These are phyloP conservation scores for Magallana gigas DNA, from an alignment of 1,140 invertebrate genomes.

Conservation along the genomic window DNA sequence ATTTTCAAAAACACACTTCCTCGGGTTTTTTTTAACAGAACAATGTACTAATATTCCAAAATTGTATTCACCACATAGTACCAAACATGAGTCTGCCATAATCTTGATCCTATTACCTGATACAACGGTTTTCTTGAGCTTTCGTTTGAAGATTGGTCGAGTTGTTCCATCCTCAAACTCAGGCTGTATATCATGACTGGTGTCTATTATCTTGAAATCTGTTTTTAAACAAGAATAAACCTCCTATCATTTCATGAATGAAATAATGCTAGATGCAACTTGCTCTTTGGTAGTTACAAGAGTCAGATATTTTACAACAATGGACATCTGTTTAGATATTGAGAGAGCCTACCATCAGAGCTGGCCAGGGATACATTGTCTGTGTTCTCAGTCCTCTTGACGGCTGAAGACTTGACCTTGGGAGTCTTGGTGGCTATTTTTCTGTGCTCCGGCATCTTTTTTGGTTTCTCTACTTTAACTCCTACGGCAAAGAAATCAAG, in stretches of 20 bases:
- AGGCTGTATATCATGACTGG: conserved; percentile 58
- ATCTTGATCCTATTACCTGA: conserved; percentile 51
- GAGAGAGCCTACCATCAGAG: conserved; percentile 51
- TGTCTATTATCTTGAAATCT: conserved; percentile 58
- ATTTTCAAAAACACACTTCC: too few relatives aligned
- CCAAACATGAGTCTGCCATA: too few relatives aligned
- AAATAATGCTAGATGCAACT: background rate
- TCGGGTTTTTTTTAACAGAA: too few relatives aligned
- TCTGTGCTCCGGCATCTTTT: conserved; percentile 56
- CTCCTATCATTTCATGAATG: background rate
- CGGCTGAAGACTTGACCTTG: conserved; percentile 50
- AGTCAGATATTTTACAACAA: background rate
- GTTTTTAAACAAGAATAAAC: conserved; percentile 2
- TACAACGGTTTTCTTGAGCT: conserved; percentile 66
- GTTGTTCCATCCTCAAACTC: conserved; percentile 74
- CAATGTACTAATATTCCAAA: too few relatives aligned
- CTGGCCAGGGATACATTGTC: conserved; percentile 51
- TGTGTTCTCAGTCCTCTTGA: conserved; percentile 45
- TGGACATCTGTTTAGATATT: background rate
- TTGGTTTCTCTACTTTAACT: conserved; percentile 1
- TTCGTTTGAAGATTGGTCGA: conserved; percentile 67
- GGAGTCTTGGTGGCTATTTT: conserved; percentile 52
- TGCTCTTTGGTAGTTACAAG: background rate
- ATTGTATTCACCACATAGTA: too few relatives aligned
- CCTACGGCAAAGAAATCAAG: background rate